Percentiles rank a stretch among this genome's conserved stretches.
phyloP scores from a whole-genome alignment of 2,797 vertebrate species.

The Macropus fuliginosus region DNA sequence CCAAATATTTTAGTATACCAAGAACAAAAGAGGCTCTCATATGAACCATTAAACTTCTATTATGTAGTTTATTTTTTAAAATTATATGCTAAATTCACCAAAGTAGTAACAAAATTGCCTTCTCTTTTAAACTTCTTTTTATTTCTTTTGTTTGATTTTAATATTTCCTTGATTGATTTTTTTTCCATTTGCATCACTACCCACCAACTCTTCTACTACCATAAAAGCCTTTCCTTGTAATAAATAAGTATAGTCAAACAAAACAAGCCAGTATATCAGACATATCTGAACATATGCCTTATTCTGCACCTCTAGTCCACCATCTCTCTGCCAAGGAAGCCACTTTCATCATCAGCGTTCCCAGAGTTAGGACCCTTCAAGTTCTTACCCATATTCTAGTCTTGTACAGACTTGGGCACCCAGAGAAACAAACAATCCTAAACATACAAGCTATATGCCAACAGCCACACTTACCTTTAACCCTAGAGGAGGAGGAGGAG shows the following conservation, averaged over 20 bases:
- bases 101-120: background rate
- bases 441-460: background rate
- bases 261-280: background rate
- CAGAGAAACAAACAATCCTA: background rate
- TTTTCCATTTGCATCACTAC: background rate
- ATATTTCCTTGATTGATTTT: background rate
- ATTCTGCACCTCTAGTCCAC: background rate
- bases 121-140: background rate
- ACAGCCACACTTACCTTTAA: background rate
- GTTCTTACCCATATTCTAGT: background rate
- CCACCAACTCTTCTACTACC: background rate
- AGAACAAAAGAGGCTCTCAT: background rate
- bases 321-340: background rate
- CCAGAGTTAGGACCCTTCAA: background rate
- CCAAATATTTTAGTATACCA: background rate
- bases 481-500: background rate
- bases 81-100: background rate
- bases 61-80: background rate
- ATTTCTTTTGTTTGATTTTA: background rate
- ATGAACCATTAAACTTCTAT: background rate
- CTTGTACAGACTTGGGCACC: background rate
- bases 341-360: background rate
- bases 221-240: background rate
- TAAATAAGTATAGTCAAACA: background rate
- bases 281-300: background rate